Conservation (phyloP, 2,888 invertebrate species). For the Leucania comma region DNA sequence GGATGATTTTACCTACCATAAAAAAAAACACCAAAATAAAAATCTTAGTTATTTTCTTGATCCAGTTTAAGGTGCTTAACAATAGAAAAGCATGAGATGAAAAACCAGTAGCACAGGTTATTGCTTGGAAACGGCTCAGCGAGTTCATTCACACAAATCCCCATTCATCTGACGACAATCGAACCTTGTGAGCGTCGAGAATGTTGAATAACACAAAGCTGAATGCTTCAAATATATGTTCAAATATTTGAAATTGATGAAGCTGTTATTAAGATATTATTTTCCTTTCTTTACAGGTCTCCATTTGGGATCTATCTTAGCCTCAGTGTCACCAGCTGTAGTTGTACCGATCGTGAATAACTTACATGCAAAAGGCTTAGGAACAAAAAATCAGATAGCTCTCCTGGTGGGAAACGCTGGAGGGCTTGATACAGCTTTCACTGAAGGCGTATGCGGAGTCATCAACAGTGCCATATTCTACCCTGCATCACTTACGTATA, state of each 20-base stretch:
- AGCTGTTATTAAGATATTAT: slow-evolving; percentile 15
- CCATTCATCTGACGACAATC: slow-evolving; percentile 63
- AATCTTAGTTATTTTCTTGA: slow-evolving; percentile 32
- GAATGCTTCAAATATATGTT: slow-evolving; percentile 46
- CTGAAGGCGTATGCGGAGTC: slow-evolving; percentile 98
- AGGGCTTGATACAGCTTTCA: slow-evolving; percentile 98
- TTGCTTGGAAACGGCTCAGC: slow-evolving; percentile 55
- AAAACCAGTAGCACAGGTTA: slow-evolving; percentile 54
- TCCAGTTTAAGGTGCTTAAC: slow-evolving; percentile 29
- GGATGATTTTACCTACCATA: too few species aligned
- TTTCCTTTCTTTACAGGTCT: slow-evolving; percentile 86
- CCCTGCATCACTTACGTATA: slow-evolving; percentile 92
- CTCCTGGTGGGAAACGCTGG: slow-evolving; percentile 98
- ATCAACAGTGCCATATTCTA: slow-evolving; percentile 96
- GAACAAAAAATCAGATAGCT: slow-evolving; percentile 97
- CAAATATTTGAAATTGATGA: slow-evolving; percentile 42
- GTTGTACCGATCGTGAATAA: slow-evolving; percentile 97
- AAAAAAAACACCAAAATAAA: slow-evolving; percentile 22
- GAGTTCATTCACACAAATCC: slow-evolving; percentile 64
- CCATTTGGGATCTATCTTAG: slow-evolving; percentile 95
- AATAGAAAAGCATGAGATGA: slow-evolving; percentile 44
- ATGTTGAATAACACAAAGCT: slow-evolving; percentile 58
- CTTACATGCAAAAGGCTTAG: slow-evolving; percentile 95
- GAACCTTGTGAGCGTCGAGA: slow-evolving; percentile 44
- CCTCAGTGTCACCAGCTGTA: slow-evolving; percentile 98